Evolutionary conservation across 1,140 invertebrate species (phyloP).

Genomic region (Diprion similis): DNA sequence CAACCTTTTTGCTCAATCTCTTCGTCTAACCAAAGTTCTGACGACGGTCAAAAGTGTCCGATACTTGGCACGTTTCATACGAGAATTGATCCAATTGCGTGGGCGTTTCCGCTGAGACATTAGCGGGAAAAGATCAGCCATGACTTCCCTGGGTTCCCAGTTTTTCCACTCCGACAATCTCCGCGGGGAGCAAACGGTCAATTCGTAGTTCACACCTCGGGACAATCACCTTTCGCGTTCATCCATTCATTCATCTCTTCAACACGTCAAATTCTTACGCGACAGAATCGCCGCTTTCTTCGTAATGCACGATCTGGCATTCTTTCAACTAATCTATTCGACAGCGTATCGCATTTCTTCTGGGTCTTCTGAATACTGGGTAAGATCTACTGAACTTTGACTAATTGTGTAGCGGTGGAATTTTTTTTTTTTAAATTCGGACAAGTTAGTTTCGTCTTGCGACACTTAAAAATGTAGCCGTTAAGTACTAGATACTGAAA

Average conservation of each 20-base stretch:
- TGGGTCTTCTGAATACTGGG: background rate
- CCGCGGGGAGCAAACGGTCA: slow-evolving; percentile 42
- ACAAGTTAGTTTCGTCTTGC: no score
- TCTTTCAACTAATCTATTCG: no score
- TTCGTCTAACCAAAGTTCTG: background rate
- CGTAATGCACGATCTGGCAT: no score
- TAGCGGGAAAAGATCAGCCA: background rate
- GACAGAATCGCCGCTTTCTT: no score
- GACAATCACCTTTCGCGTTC: slow-evolving; percentile 45
- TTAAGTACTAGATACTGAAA: no score
- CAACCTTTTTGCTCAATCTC: no score
- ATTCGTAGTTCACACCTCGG: slow-evolving; percentile 33
- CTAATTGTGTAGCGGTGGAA: background rate
- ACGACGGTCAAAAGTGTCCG: background rate
- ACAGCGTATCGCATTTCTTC: no score
- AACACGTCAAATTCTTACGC: slow-evolving; percentile 15
- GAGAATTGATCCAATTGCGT: slow-evolving; percentile 9
- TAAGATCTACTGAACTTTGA: background rate
- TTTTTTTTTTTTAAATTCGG: no score
- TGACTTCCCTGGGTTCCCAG: slow-evolving; percentile 38
- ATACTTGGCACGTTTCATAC: background rate
- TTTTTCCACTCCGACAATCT: slow-evolving; percentile 47
- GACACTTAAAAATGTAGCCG: no score
- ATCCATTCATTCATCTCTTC: slow-evolving; percentile 46
- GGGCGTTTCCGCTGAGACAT: background rate